phyloP scores from a whole-genome alignment of 2,888 invertebrate genomes.

The Pristionchus fissidentatus region DNA sequence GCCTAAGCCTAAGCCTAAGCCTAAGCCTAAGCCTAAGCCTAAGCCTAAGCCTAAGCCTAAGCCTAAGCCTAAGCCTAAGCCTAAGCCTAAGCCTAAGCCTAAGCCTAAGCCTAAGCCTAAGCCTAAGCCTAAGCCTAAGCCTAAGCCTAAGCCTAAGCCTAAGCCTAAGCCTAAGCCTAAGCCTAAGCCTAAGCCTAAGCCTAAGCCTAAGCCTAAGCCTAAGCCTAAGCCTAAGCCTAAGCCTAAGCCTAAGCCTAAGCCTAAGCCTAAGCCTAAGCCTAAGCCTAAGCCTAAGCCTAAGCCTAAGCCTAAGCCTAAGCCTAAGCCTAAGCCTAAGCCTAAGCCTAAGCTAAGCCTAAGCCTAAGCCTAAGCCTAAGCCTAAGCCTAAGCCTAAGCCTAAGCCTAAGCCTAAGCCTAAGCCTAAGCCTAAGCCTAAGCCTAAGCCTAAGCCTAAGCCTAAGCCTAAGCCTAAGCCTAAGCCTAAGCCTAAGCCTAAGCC shows the following conservation, averaged over 20 bases:
- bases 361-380: conserved; percentile 51
- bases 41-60: no score
- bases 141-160: conserved; percentile 43
- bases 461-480: conserved; percentile 53
- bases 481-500: conserved; percentile 54
- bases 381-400: conserved; percentile 52
- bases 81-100: no score
- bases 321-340: conserved; percentile 53
- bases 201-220: conserved; percentile 51
- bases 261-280: conserved; percentile 51
- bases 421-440: conserved; percentile 51
- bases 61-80: no score
- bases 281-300: conserved; percentile 52
- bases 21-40: no score
- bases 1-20: no score
- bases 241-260: conserved; percentile 52
- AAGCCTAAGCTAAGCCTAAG: conserved; percentile 53
- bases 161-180: background rate
- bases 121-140: no score
- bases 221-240: conserved; percentile 52
- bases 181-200: conserved; percentile 51
- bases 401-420: conserved; percentile 52
- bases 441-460: conserved; percentile 52
- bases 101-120: no score
- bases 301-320: conserved; percentile 52